Evolutionary conservation across 2,888 invertebrate species (phyloP).

Genomic region (Cheilosia scutellata): DNA sequence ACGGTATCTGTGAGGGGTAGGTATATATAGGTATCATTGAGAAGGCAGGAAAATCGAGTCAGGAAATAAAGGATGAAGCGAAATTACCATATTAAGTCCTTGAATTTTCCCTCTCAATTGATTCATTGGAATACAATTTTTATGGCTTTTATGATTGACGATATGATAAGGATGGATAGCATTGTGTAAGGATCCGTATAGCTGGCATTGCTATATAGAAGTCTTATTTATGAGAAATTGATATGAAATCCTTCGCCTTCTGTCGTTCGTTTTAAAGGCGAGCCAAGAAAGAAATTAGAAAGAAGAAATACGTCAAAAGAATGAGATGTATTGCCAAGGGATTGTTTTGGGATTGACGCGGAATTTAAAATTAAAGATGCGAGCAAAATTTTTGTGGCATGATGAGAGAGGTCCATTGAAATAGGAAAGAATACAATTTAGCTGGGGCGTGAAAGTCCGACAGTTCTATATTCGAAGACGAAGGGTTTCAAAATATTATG

Average conservation of each 20-base stretch:
- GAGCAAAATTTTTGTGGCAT: slow-evolving; percentile 1
- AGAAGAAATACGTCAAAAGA: slow-evolving; percentile 2
- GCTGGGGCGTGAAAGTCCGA: no score
- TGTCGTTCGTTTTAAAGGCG: slow-evolving; percentile 24
- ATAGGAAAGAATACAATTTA: no score
- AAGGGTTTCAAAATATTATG: no score
- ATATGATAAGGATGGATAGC: slow-evolving; percentile 67
- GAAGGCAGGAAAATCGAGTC: slow-evolving; percentile 28
- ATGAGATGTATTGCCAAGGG: slow-evolving; percentile 13
- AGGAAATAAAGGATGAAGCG: slow-evolving; percentile 53
- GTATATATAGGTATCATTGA: background rate
- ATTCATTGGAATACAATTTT: slow-evolving; percentile 75
- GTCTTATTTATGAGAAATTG: slow-evolving; percentile 70
- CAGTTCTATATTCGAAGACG: no score
- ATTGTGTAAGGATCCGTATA: slow-evolving; percentile 52
- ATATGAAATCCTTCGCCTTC: slow-evolving; percentile 55
- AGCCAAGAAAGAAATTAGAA: slow-evolving; percentile 8
- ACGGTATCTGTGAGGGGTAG: background rate
- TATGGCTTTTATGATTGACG: slow-evolving; percentile 74
- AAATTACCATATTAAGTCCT: slow-evolving; percentile 75
- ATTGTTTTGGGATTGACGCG: slow-evolving; percentile 32
- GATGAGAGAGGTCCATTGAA: background rate
- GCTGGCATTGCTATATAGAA: slow-evolving; percentile 25
- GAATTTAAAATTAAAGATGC: slow-evolving; percentile 47
- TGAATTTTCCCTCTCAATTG: slow-evolving; percentile 71